These are phyloP conservation scores for Microchrysa polita DNA, from an alignment of 2,888 invertebrate species.

Conservation along the genomic window DNA sequence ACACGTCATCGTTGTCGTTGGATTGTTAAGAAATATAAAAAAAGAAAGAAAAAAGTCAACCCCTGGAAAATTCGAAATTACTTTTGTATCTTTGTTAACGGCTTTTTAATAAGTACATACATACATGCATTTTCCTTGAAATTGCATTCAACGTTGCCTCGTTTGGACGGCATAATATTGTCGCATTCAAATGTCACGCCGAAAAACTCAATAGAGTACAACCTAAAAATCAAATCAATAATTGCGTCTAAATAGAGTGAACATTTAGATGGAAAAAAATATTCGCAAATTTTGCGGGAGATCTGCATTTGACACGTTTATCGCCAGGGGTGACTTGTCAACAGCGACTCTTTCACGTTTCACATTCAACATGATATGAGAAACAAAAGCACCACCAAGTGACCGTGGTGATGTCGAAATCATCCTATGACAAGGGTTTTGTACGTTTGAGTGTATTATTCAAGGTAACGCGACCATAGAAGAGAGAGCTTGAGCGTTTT, in stretches of 20 bases:
- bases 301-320: slow-evolving; percentile 41
- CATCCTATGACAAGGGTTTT: slow-evolving; percentile 26
- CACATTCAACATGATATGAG: neutral
- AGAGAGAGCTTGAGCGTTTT: slow-evolving; percentile 1
- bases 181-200: neutral
- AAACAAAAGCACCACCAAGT: slow-evolving; percentile 38
- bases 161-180: neutral
- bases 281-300: slow-evolving; percentile 25
- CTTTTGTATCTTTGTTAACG: slow-evolving; percentile 27
- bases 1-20: neutral
- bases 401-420: slow-evolving; percentile 33
- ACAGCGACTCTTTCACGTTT: slow-evolving; percentile 34
- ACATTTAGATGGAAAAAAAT: slow-evolving; percentile 2
- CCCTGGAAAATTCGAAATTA: slow-evolving; percentile 2
- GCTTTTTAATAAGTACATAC: slow-evolving; percentile 32
- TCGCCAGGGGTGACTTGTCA: slow-evolving; percentile 40
- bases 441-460: too few relatives aligned
- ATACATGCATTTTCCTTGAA: neutral
- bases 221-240: neutral
- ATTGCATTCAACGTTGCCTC: slow-evolving; percentile 3
- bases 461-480: slow-evolving; percentile 16
- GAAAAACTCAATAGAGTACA: neutral
- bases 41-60: too few relatives aligned
- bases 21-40: neutral
- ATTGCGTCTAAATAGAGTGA: neutral